Percentiles rank a stretch among this genome's conserved stretches.
phyloP scores from a whole-genome alignment of 2,888 invertebrate genomes.

The Clistopyga incitator region DNA sequence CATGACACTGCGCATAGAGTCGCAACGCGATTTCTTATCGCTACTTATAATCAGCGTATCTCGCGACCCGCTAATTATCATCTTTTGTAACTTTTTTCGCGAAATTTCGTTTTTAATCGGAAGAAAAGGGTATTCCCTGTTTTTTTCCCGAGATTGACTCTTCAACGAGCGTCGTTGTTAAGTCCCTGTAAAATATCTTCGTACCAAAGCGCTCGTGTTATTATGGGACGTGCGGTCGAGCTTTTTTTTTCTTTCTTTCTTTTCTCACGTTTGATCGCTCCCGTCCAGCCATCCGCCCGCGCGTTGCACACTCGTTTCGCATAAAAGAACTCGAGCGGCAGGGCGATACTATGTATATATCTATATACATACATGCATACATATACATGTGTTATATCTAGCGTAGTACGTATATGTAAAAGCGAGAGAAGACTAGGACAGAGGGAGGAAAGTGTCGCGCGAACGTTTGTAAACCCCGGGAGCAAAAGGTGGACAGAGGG shows the following conservation, averaged over 20 bases:
- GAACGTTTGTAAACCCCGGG: slow-evolving; percentile 18
- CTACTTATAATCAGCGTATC: slow-evolving; percentile 7
- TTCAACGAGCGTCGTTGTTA: background rate
- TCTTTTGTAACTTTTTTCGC: background rate
- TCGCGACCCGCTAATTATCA: background rate
- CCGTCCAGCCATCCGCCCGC: slow-evolving; percentile 18
- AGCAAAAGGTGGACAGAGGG: slow-evolving; percentile 20
- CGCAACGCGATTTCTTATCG: slow-evolving; percentile 23
- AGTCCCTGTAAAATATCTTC: background rate
- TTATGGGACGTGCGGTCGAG: slow-evolving; percentile 26
- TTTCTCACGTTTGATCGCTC: slow-evolving; percentile 43
- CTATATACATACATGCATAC: background rate
- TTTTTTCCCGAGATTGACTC: slow-evolving; percentile 3
- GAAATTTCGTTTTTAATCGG: too few relatives aligned
- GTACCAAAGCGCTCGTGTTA: slow-evolving; percentile 5
- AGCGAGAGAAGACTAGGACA: slow-evolving; percentile 20
- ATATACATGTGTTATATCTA: background rate
- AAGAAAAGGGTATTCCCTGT: background rate
- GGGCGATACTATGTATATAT: background rate
- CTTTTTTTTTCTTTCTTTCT: too few relatives aligned
- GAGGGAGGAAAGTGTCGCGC: slow-evolving; percentile 5
- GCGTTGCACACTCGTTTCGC: slow-evolving; percentile 34
- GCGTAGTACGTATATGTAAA: slow-evolving; percentile 6
- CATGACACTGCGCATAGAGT: background rate
- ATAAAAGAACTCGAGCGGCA: slow-evolving; percentile 41